Base-by-base conservation (phyloP, 2,113 vertebrate species). In the Potamarius usumacintae region DNA sequence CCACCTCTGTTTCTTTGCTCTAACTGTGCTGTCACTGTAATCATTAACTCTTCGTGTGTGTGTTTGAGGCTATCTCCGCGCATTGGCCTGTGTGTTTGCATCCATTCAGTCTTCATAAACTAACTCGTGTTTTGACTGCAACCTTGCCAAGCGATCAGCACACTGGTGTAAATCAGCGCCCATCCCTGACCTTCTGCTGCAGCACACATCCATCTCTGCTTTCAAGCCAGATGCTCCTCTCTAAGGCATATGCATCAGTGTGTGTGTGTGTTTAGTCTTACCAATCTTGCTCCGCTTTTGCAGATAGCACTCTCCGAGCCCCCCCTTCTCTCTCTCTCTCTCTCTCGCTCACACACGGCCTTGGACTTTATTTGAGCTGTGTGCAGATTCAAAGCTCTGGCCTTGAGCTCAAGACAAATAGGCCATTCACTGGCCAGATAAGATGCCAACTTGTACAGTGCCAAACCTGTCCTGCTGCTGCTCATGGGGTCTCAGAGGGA, bases 351-450 rank as follows among this genome's bases (percentile, higher is more conserved):
- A 65, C n/a, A 82, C 69, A n/a, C 83, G 58, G 83, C 86, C 89
- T 87, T 80, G 83, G 71, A 53, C 69, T 50, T 82, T 67, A 74
- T 69, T 72, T 76, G 27, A 53, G 42, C 85, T 71, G 82, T 81
- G 48, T 3, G 48, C 82, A 88, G 50, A 88, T 77, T 63, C 74
- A 84, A 83, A 65, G 52, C 72, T 30, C 50, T 67, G 72, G 86
- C 86, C 86, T 88, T 88, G 83, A 86, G 84, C 71, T 60, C 25
- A 57, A 83, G 58, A 89, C 86, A 90, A 86, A 86, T 58, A 79
- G 79, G 69, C 84, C 22, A 80, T 90, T 90, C 89, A 90, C 71
- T 55, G 63, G 55, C 55, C 34, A 84, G 86, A 88, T 88, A 88
- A 90, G 84, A 90, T 86, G 79, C 83, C 57, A 77, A 76, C 60